These are phyloP conservation scores for Corapipo altera DNA, from an alignment of 2,113 vertebrate genomes.

Conservation along the genomic window DNA sequence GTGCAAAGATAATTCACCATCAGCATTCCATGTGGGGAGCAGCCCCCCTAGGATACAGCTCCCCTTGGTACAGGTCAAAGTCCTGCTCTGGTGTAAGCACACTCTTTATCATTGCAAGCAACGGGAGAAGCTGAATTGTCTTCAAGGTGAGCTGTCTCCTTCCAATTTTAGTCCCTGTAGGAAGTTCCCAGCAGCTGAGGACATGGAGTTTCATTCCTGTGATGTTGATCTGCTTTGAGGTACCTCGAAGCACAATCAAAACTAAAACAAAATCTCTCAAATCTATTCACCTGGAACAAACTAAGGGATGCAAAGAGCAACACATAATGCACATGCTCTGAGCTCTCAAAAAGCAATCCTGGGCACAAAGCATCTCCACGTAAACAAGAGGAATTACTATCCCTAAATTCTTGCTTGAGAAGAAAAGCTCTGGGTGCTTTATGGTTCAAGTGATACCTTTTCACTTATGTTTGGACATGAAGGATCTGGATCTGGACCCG, in stretches of 20 bases:
- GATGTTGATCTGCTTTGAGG: not conserved
- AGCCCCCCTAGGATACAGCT: not conserved
- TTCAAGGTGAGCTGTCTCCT: not conserved
- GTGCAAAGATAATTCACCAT: not conserved
- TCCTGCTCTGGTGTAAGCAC: not conserved
- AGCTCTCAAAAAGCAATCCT: not conserved
- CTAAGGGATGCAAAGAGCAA: not conserved
- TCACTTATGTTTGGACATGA: not conserved
- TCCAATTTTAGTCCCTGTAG: not conserved
- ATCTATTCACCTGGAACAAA: not conserved
- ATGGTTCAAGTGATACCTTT: not conserved
- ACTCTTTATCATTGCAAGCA: not conserved
- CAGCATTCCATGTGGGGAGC: fast-evolving
- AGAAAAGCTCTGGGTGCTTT: not conserved
- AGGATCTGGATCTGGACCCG: not conserved
- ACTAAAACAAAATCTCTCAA: not conserved
- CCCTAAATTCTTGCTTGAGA: not conserved
- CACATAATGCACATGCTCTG: not conserved
- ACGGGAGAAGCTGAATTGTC: not conserved
- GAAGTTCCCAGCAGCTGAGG: not conserved
- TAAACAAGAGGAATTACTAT: not conserved
- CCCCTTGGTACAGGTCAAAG: not conserved
- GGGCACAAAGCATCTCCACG: not conserved
- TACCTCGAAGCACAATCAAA: not conserved
- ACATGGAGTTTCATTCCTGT: not conserved